phyloP scores from a whole-genome alignment of 1,140 invertebrate genomes.

The Hylyphantes graminicola region DNA sequence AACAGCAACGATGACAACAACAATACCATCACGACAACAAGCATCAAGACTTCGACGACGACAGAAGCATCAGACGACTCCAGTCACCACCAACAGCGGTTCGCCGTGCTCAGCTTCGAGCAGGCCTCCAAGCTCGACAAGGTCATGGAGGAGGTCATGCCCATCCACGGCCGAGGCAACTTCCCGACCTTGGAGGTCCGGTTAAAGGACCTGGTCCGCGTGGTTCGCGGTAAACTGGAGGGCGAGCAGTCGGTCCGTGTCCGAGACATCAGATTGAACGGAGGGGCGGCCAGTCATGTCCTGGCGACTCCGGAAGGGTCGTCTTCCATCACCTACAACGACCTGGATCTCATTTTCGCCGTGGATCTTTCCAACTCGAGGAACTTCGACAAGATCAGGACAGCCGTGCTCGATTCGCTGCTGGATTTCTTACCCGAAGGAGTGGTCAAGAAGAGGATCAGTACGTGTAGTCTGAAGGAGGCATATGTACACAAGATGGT shows the following conservation, averaged over 20 bases:
- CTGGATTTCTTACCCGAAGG: slow-evolving; percentile 93
- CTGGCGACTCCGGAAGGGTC: slow-evolving; percentile 78
- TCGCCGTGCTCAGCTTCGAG: slow-evolving; percentile 93
- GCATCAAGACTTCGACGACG: no score
- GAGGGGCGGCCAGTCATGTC: slow-evolving; percentile 97
- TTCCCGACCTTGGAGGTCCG: slow-evolving; percentile 96
- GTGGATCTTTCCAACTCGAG: slow-evolving; percentile 87
- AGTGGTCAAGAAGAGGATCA: slow-evolving; percentile 89
- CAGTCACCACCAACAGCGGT: slow-evolving; percentile 67
- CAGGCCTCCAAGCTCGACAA: slow-evolving; percentile 74
- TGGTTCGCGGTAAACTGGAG: slow-evolving; percentile 85
- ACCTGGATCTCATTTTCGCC: slow-evolving; percentile 98
- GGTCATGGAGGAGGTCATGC: slow-evolving; percentile 83
- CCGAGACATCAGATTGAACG: slow-evolving; percentile 94
- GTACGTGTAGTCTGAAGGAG: slow-evolving; percentile 93
- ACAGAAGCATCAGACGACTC: neutral
- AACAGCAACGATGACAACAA: no score
- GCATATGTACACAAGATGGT: slow-evolving; percentile 99
- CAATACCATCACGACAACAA: no score
- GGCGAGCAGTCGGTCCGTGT: slow-evolving; percentile 78
- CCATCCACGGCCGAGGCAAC: slow-evolving; percentile 97
- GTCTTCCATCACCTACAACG: slow-evolving; percentile 82
- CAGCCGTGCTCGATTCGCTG: slow-evolving; percentile 91
- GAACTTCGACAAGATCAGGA: slow-evolving; percentile 83
- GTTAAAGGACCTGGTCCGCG: slow-evolving; percentile 87